These are phyloP conservation scores for Melinopterus prodromus DNA, from an alignment of 2,888 invertebrate species.

Conservation along the genomic window DNA sequence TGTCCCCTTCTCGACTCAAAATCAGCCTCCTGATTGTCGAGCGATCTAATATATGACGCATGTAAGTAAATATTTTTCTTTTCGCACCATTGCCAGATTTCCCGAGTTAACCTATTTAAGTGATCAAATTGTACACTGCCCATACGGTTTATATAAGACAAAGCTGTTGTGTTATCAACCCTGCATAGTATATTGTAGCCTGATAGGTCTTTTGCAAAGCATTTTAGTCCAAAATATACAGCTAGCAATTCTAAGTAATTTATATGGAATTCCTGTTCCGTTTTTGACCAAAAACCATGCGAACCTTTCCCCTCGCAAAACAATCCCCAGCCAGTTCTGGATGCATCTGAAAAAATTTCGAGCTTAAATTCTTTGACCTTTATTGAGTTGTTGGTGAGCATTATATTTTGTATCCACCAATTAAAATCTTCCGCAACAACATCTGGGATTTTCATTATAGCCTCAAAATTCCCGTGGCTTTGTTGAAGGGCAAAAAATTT, in stretches of 20 bases:
- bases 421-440: constrained; percentile 30
- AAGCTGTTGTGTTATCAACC: constrained; percentile 44
- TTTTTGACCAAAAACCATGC: constrained; percentile 43
- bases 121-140: constrained; percentile 41
- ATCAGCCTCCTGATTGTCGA: constrained; percentile 29
- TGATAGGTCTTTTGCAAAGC: constrained; percentile 40
- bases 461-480: constrained; percentile 24
- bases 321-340: constrained; percentile 44
- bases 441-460: constrained; percentile 18
- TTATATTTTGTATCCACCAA: constrained; percentile 42
- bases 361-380: constrained; percentile 33
- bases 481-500: constrained; percentile 35
- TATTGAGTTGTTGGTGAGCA: constrained; percentile 30
- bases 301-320: constrained; percentile 37
- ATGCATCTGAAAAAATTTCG: constrained; percentile 47
- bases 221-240: constrained; percentile 43
- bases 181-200: constrained; percentile 41
- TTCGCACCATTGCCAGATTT: constrained; percentile 47
- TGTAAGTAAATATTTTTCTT: constrained; percentile 32
- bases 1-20: constrained; percentile 24
- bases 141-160: constrained; percentile 44
- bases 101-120: constrained; percentile 41
- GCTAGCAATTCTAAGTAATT: constrained; percentile 46
- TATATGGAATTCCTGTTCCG: constrained; percentile 42
- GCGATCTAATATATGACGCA: constrained; percentile 28